Conservation (phyloP, 2,797 vertebrate genomes). For the Coilia nasus region DNA sequence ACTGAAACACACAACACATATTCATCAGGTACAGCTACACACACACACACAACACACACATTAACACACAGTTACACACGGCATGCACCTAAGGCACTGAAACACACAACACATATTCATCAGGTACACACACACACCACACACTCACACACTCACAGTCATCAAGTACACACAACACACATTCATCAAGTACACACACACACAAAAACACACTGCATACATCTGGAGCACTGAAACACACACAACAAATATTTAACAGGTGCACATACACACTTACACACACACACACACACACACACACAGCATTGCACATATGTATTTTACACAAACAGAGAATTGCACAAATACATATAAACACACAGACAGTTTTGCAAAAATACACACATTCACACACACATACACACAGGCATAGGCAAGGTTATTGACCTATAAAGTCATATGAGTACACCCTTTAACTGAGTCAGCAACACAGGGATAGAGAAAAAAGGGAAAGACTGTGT, state of each 20-base stretch:
- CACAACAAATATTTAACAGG: too few species aligned
- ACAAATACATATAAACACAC: too few species aligned
- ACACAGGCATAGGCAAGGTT: background rate
- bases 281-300: background rate
- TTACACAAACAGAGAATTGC: conserved; percentile 4
- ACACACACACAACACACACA: background rate
- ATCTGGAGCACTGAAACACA: too few species aligned
- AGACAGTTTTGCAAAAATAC: background rate
- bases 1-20: too few species aligned
- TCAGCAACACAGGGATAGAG: too few species aligned
- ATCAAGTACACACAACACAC: too few species aligned
- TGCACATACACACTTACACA: background rate
- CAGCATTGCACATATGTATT: too few species aligned
- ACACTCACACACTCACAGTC: background rate
- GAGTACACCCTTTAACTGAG: too few species aligned
- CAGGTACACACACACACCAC: background rate
- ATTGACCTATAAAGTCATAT: background rate
- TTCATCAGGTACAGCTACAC: background rate
- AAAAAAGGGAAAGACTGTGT: too few species aligned
- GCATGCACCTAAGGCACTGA: too few species aligned
- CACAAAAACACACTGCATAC: background rate
- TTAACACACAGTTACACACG: too few species aligned
- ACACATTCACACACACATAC: conserved; percentile 5
- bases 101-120: too few species aligned
- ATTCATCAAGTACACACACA: background rate